These are phyloP conservation scores for Dendropsophus ebraccatus DNA, from an alignment of 2,113 vertebrate species.

Conservation along the genomic window DNA sequence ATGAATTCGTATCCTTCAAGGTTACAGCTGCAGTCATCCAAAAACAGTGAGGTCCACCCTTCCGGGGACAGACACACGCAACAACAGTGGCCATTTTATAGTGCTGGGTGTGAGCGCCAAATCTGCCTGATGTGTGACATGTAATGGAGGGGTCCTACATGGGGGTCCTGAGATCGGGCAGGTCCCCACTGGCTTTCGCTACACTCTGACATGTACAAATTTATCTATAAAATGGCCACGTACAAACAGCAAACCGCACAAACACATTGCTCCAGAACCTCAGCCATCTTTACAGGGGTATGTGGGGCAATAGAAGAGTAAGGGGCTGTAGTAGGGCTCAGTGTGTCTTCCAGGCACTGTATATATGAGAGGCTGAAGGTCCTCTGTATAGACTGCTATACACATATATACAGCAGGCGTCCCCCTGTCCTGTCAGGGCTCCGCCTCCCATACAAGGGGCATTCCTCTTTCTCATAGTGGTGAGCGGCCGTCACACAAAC, in stretches of 20 bases:
- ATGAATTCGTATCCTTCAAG: constrained; percentile 99
- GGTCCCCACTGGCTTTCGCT: not conserved
- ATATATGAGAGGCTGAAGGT: not conserved
- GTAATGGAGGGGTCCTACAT: not conserved
- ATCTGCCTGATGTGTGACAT: not conserved
- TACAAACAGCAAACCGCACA: constrained; percentile 90
- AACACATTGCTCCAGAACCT: constrained; percentile 73
- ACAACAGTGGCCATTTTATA: constrained; percentile 87
- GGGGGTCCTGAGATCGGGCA: not conserved
- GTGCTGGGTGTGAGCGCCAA: constrained; percentile 4
- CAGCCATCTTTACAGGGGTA: constrained; percentile 5
- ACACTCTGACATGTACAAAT: not conserved
- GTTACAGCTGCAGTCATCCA: constrained; percentile 99
- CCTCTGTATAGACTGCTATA: not conserved
- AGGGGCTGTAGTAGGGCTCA: not conserved
- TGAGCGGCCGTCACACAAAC: not conserved
- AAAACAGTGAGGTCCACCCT: constrained; percentile 96
- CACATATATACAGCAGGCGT: not conserved
- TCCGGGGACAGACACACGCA: constrained; percentile 99
- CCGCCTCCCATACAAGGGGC: not conserved
- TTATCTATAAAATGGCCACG: constrained; percentile 86
- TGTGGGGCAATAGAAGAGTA: not conserved
- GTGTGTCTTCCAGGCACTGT: not conserved
- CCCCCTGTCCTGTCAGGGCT: not conserved
- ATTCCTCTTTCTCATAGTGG: not conserved